Percentiles rank a stretch among this genome's conserved stretches.
These are phyloP conservation scores for Enhydra lutris DNA, from an alignment of 2,113 vertebrate species.

Conservation along the genomic window DNA sequence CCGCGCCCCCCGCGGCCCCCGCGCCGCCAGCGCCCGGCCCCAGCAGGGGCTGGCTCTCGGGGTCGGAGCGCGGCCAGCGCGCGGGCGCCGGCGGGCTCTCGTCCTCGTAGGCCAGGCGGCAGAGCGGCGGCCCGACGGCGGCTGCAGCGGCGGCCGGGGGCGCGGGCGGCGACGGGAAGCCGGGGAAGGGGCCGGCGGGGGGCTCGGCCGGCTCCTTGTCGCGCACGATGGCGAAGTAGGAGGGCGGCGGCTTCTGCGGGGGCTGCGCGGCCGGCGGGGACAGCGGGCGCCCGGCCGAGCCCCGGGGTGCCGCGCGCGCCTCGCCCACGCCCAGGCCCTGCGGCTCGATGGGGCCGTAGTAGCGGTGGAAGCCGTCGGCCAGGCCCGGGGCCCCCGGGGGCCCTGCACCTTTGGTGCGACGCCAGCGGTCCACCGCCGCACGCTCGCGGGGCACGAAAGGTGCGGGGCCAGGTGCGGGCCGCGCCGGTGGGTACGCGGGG, in stretches of 20 bases:
- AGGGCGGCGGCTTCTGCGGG: slow-evolving; percentile 80
- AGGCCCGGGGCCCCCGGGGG: slow-evolving; percentile 82
- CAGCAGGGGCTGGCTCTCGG: too few species aligned
- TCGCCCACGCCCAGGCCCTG: slow-evolving; percentile 88
- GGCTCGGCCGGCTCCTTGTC: slow-evolving; percentile 85
- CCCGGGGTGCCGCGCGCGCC: slow-evolving; percentile 85
- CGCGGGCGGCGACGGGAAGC: slow-evolving; percentile 78
- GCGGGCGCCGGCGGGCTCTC: slow-evolving; percentile 74
- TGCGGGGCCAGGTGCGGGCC: slow-evolving; percentile 87
- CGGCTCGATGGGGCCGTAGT: slow-evolving; percentile 94
- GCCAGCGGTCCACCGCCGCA: slow-evolving; percentile 92
- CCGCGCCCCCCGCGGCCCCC: too few species aligned
- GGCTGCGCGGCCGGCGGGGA: slow-evolving; percentile 84
- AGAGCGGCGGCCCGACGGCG: slow-evolving; percentile 79
- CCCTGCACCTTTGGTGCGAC: slow-evolving; percentile 87
- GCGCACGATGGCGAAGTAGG: slow-evolving; percentile 84
- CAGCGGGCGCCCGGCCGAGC: slow-evolving; percentile 80
- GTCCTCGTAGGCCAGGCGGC: slow-evolving; percentile 84
- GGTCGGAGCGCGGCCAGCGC: slow-evolving; percentile 73
- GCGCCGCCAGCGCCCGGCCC: too few species aligned
- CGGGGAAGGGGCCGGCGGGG: slow-evolving; percentile 78
- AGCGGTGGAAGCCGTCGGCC: slow-evolving; percentile 92
- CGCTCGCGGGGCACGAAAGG: slow-evolving; percentile 91
- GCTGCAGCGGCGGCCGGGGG: slow-evolving; percentile 80
- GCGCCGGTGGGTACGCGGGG: slow-evolving; percentile 75